Evolutionary conservation across 2,113 vertebrate genomes (phyloP), one percentile per base, ranked within the genome.

Genomic region (Chrysochloris asiatica): DNA sequence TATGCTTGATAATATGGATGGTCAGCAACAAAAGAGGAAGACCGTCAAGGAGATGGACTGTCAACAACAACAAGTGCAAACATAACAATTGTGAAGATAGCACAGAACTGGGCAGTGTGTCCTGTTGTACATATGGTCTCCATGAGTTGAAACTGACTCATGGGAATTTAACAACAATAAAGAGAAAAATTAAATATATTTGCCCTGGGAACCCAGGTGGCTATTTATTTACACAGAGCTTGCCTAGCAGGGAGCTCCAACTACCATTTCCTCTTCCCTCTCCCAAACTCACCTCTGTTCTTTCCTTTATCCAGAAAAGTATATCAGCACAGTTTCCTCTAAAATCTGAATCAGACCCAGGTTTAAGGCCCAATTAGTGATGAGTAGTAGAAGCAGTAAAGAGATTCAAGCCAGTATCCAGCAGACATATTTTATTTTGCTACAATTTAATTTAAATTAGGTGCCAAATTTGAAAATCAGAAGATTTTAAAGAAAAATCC

Each of bases 391-490:
- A 79, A 8, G 0, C 0, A 30, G 41, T 21, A 4, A 79, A 17
- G 24, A 17, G 13, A 10, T 4, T 36, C 28, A 1, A 22, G 33
- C 33, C 33, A 19, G 43, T 3, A n/a, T 30, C 17, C 77, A 41
- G 33, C 56, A 4, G 48, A 30, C 21, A 52, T 17, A 17, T 21
- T 50, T 59, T 73, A 28, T 33, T 43, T 41, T 19, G 72, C 72
- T 67, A 43, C 22, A 17, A 4, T 54, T 26, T n/a, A n/a, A n/a
- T 33, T 47, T 48, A 83, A 88, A 90, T 90, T n/a, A 93, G 71
- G 10, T 86, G 65, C 33, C 33, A 76, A 59, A 43, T 47, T 76
- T 86, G 69, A 79, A 93, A 90, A 88, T 72, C 43, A 86, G 56
- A 69, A 50, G 48, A 76, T 50, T 82, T 85, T 30, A 13, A 76